These are phyloP conservation scores for Melanophora roralis DNA, from an alignment of 2,888 invertebrate genomes.

Conservation along the genomic window DNA sequence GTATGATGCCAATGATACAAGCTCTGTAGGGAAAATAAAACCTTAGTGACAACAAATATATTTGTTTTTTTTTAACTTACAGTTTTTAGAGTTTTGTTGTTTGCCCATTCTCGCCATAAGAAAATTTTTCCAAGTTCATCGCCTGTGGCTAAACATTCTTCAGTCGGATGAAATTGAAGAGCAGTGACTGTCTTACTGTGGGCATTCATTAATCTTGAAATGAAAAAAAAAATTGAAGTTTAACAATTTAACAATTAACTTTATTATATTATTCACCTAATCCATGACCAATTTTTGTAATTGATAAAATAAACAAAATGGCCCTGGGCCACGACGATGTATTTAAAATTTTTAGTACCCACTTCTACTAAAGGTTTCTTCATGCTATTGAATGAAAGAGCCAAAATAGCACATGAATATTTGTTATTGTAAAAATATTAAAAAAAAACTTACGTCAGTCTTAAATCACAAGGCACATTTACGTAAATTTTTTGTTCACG, in stretches of 20 bases:
- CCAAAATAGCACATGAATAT: no score
- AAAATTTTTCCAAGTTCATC: slow-evolving; percentile 82
- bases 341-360: slow-evolving; percentile 68
- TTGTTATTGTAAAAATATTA: no score
- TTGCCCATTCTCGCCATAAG: slow-evolving; percentile 80
- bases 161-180: slow-evolving; percentile 83
- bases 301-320: slow-evolving; percentile 68
- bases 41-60: neutral
- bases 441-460: slow-evolving; percentile 65
- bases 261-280: slow-evolving; percentile 62
- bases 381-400: slow-evolving; percentile 61
- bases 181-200: slow-evolving; percentile 78
- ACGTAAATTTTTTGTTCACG: slow-evolving; percentile 59
- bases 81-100: slow-evolving; percentile 51
- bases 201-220: slow-evolving; percentile 65
- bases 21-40: slow-evolving; percentile 71
- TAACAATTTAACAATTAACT: neutral
- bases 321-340: slow-evolving; percentile 68
- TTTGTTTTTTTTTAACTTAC: slow-evolving; percentile 40
- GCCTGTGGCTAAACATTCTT: slow-evolving; percentile 83
- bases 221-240: neutral
- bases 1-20: slow-evolving; percentile 88
- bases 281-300: slow-evolving; percentile 69
- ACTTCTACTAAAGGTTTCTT: slow-evolving; percentile 67
- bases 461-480: slow-evolving; percentile 60